phyloP scores from a whole-genome alignment of 2,113 vertebrate genomes.

The Polypterus senegalus region DNA sequence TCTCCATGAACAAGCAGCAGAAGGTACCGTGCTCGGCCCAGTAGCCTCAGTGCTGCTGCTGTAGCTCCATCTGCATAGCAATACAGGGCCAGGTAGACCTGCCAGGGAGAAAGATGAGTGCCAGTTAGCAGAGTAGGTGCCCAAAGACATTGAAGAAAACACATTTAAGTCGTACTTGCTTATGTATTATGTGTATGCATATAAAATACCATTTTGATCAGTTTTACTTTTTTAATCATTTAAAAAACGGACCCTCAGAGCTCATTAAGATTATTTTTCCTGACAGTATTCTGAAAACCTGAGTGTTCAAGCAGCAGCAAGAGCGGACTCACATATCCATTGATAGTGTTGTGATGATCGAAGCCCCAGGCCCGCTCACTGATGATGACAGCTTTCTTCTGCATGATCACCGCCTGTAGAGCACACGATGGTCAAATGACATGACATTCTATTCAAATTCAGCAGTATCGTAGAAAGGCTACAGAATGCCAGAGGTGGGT shows the following conservation, averaged over 20 bases:
- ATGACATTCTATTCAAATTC: too few relatives aligned
- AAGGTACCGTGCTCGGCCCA: conserved; percentile 56
- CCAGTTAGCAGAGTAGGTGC: too few relatives aligned
- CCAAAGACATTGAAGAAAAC: too few relatives aligned
- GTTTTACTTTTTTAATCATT: too few relatives aligned
- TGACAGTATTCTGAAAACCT: too few relatives aligned
- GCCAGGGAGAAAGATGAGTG: not conserved
- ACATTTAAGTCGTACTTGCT: too few relatives aligned
- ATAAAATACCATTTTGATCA: too few relatives aligned
- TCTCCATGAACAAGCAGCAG: conserved; percentile 51
- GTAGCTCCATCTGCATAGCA: conserved; percentile 51
- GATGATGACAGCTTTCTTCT: conserved; percentile 58
- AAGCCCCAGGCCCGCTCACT: conserved; percentile 61
- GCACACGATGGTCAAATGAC: conserved; percentile 1
- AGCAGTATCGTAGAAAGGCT: too few relatives aligned
- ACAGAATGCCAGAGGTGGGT: too few relatives aligned
- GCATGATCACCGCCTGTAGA: conserved; percentile 52
- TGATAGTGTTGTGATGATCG: conserved; percentile 59
- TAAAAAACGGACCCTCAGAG: too few relatives aligned
- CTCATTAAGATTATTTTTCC: too few relatives aligned
- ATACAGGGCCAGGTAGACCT: conserved; percentile 55
- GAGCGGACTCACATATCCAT: conserved; percentile 54
- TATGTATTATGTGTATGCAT: too few relatives aligned
- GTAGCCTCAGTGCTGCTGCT: conserved; percentile 47
- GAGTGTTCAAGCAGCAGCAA: not conserved